Evolutionary conservation across 1,140 invertebrate genomes (phyloP), one percentile per base, ranked within the genome.

Genomic region (Drosophila arawakana): DNA sequence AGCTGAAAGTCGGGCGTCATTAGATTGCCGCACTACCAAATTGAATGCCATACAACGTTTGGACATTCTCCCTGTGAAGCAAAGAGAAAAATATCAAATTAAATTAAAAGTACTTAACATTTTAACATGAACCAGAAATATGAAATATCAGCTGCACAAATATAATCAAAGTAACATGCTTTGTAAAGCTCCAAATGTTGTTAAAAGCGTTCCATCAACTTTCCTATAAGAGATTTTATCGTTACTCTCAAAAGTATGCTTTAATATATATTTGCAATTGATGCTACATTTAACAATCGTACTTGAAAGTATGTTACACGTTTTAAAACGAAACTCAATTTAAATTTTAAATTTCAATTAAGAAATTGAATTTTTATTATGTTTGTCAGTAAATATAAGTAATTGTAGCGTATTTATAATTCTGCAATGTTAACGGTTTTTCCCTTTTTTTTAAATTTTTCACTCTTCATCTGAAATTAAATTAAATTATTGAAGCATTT

Each of bases 401-500:
- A 11, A 41, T 30, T 10, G 72, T 39, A 68, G 67, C 7, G 82
- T 69, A 85, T 81, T 67, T 65, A 43, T 13, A 58, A 72, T 78
- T 78, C 75, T 52, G n/a, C 8, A n/a, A 13, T 15, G n/a, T 25
- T 25, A 9, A 21, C n/a, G 13, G 18, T 13, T 59, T 13, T 18
- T 49, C 43, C 8, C 11, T 1, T 30, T 30, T 15, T 47, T 15
- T 62, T 47, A 37, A 3, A 52, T 60, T 75, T 66, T 76, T 69
- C 41, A 66, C 47, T 8, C 41, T 63, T 21, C 39, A 60, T 70
- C 59, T 68, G 72, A 81, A 71, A 70, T 79, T 70, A 72, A 77
- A 81, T 81, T 78, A 85, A 85, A 88, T 83, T 83, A 88, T 86
- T 82, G 80, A 88, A 68, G 69, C 76, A 88, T 86, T 86, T 86